A percentile compares a stretch with the other conserved stretches of the same genome.
These are phyloP conservation scores for Tipula helvola DNA, from an alignment of 2,888 invertebrate genomes.

Conservation along the genomic window DNA sequence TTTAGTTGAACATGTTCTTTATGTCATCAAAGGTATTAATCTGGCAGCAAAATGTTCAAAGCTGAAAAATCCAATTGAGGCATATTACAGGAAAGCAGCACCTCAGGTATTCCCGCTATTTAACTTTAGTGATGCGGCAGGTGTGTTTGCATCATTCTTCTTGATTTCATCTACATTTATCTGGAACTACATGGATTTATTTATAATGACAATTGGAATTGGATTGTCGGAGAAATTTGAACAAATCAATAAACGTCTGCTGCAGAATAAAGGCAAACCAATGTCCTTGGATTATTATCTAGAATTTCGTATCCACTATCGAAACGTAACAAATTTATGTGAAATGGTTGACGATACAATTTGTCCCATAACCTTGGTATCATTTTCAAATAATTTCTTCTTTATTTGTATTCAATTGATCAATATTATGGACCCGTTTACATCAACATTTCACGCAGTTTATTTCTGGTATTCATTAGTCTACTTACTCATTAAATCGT, in stretches of 20 bases:
- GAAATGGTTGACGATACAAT: constrained; percentile 7
- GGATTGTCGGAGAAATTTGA: constrained; percentile 5
- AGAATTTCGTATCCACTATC: not conserved
- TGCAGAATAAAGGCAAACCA: not conserved
- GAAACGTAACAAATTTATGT: constrained; percentile 6
- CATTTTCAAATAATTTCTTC: constrained; percentile 7
- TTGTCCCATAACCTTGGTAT: not conserved
- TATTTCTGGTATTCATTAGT: not conserved
- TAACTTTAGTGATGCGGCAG: not conserved
- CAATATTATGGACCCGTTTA: not conserved
- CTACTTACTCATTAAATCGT: not conserved
- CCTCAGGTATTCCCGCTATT: not conserved
- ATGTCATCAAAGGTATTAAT: not conserved
- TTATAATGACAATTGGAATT: not conserved
- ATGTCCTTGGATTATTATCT: not conserved
- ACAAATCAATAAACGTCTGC: not conserved
- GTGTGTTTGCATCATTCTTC: not conserved
- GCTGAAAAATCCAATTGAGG: not conserved
- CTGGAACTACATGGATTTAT: constrained; percentile 4
- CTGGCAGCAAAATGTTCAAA: not conserved
- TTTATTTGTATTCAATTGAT: constrained; percentile 8
- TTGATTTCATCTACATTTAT: not conserved
- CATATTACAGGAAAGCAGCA: not conserved
- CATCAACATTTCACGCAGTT: constrained; percentile 4
- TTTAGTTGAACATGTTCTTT: not conserved